phyloP scores from a whole-genome alignment of 2,113 vertebrate genomes.

The Coptodon rendalli region DNA sequence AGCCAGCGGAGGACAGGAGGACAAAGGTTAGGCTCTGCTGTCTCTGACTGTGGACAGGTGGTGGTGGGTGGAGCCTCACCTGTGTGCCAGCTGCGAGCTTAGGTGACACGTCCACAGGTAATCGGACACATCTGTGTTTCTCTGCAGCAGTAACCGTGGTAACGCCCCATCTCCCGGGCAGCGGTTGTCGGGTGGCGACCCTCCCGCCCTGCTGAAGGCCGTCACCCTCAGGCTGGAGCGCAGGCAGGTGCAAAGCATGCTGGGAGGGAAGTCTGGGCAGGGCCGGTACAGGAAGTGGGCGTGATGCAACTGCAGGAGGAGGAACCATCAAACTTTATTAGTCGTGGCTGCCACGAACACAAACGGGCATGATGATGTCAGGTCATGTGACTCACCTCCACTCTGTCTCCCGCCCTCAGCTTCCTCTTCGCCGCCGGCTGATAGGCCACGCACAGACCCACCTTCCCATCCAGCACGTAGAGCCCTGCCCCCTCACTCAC shows the following conservation, averaged over 20 bases:
- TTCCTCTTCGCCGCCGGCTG: too few relatives aligned
- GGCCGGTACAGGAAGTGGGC: conserved; percentile 79
- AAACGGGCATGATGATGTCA: too few relatives aligned
- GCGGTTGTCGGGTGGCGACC: neutral
- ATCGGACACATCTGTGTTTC: conserved; percentile 60
- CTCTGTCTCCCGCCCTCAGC: too few relatives aligned
- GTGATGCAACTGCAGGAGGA: conserved; percentile 67
- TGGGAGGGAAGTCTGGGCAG: conserved; percentile 61
- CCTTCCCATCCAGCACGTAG: too few relatives aligned
- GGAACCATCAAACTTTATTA: neutral
- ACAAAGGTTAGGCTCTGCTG: neutral
- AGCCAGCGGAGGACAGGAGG: neutral
- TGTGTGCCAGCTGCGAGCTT: conserved; percentile 32
- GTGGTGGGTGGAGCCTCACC: conserved; percentile 35
- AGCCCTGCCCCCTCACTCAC: too few relatives aligned
- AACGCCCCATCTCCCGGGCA: conserved; percentile 41
- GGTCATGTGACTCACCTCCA: too few relatives aligned
- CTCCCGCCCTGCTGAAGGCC: conserved; percentile 70
- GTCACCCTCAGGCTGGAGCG: conserved; percentile 71
- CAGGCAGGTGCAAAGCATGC: conserved; percentile 79
- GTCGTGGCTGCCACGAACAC: too few relatives aligned
- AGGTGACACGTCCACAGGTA: conserved; percentile 78
- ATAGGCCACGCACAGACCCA: too few relatives aligned
- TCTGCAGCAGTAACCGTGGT: conserved; percentile 73
- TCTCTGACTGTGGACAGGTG: neutral